Base-by-base conservation (phyloP, 2,113 vertebrate genomes). In the Castor canadensis region DNA sequence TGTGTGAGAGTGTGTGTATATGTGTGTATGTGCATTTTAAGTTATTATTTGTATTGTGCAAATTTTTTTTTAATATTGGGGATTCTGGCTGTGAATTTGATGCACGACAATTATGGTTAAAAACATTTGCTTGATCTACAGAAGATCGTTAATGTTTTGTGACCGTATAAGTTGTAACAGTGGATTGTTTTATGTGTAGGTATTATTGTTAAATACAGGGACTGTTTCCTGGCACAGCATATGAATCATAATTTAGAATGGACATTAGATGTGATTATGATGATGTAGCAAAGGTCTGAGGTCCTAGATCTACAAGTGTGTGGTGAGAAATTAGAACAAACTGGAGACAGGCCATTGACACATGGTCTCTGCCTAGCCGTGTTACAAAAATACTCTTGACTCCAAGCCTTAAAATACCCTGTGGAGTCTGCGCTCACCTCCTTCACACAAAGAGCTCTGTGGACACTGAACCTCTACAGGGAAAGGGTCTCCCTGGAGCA, bases 351-450 rank as follows among this genome's bases (percentile, higher is more conserved):
- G 86, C 71, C 79, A 17, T 96, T 92, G 93, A 95, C 71, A 93
- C 60, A 89, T 80, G 93, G 96, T 96, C 86, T 95, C 94, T 91
- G 86, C 88, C 91, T 93, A 81, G 89, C 94, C 32, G 15, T 94
- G 75, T 94, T 89, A 87, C 85, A 95, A 95, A 92, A 93, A 96
- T 71, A 93, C 92, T 90, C n/a, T 89, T 86, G 97, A 97, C 97
- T 98, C 97, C 97, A 98, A 97, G 97, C 97, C 97, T 97, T 98
- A 98, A 98, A 98, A 97, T 97, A 98, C 89, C 88, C 95, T 3
- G 1, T 97, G 97, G 97, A 98, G 97, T 98, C 96, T 80, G 67
- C 69, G 93, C 95, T 97, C 97, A 97, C 96, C 93, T 97, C 94
- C 94, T 91, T 96, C 93, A 97, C 64, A 91, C n/a, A 54, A 20